Conservation (phyloP, 2,113 vertebrate genomes). For the Phoxinus phoxinus region DNA sequence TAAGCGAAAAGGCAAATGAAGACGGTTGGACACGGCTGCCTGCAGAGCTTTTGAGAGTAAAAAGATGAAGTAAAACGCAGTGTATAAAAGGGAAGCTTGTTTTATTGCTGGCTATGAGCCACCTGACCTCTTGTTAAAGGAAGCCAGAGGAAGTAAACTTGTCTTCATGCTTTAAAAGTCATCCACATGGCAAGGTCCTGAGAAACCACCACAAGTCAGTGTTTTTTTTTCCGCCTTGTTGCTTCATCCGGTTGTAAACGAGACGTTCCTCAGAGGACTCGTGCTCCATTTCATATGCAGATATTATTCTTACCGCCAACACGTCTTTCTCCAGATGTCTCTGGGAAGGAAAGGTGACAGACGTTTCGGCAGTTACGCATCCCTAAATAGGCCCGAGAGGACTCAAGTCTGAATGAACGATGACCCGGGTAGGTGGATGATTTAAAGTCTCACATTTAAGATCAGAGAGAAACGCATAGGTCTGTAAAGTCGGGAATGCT, state of each 20-base stretch:
- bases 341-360: slow-evolving; percentile 68
- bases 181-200: slow-evolving; percentile 12
- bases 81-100: not conserved
- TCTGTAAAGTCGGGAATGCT: slow-evolving; percentile 2
- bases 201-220: slow-evolving; percentile 23
- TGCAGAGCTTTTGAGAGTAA: slow-evolving; percentile 3
- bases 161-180: slow-evolving; percentile 29
- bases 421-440: slow-evolving; percentile 22
- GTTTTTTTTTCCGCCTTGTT: not conserved
- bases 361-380: slow-evolving; percentile 71
- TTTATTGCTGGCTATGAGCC: slow-evolving; percentile 1
- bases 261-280: slow-evolving; percentile 30
- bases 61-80: not conserved
- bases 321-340: slow-evolving; percentile 61
- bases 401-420: slow-evolving; percentile 44
- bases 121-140: slow-evolving; percentile 26
- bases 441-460: slow-evolving; percentile 25
- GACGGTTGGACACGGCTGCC: not conserved
- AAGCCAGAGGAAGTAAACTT: slow-evolving; percentile 12
- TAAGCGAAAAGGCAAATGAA: not conserved
- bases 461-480: not conserved
- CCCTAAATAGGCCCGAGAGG: slow-evolving; percentile 74
- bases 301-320: slow-evolving; percentile 64
- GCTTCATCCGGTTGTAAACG: slow-evolving; percentile 24
- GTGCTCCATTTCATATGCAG: slow-evolving; percentile 70